These are phyloP conservation scores for Kryptopterus vitreolus DNA, from an alignment of 2,797 vertebrate genomes.

Conservation along the genomic window DNA sequence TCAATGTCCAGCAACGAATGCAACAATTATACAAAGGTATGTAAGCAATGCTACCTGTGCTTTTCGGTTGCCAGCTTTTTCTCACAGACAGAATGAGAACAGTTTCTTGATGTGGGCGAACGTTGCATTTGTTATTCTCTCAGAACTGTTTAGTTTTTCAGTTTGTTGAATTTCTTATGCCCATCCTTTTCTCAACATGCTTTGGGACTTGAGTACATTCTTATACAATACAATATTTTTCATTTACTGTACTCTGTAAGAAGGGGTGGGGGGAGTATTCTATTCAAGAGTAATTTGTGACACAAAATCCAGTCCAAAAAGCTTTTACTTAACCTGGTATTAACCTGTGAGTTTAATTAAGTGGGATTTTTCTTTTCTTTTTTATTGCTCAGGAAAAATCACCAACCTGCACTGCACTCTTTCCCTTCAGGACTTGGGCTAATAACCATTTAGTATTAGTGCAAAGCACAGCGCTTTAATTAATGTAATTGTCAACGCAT, in stretches of 20 bases:
- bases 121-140: neutral
- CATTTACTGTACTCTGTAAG: neutral
- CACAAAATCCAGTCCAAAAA: neutral
- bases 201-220: neutral
- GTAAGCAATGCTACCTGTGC: conserved; percentile 1
- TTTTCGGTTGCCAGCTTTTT: neutral
- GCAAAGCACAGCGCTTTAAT: neutral
- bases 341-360: conserved; percentile 1
- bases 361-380: no score
- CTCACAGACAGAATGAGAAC: neutral
- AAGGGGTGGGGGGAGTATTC: neutral
- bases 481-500: no score
- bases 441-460: conserved; percentile 1
- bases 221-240: neutral
- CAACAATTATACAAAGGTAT: conserved; percentile 35
- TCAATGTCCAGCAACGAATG: conserved; percentile 22
- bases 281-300: neutral
- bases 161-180: neutral
- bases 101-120: neutral
- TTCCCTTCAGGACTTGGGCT: neutral
- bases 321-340: neutral
- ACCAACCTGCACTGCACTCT: neutral
- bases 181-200: neutral
- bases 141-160: neutral
- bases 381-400: neutral